Evolutionary conservation across 2,113 vertebrate genomes (phyloP).

Genomic region (Eidolon helvum): DNA sequence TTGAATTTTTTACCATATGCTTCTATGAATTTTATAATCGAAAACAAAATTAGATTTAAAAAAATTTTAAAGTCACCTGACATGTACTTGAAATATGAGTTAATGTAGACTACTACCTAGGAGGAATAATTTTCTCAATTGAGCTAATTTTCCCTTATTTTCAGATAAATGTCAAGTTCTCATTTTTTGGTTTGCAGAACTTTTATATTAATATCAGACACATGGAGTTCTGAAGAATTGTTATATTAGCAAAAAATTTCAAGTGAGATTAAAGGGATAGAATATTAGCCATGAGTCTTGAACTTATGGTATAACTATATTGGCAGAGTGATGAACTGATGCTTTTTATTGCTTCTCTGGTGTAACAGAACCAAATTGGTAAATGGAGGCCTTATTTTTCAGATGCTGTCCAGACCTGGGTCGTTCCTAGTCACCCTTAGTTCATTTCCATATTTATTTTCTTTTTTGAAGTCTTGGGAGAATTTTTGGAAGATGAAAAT

Average conservation of each 20-base stretch:
- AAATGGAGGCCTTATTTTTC: not conserved
- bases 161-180: not conserved
- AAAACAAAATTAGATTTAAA: not conserved
- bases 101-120: not conserved
- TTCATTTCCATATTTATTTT: not conserved
- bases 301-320: not conserved
- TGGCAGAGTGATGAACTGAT: not conserved
- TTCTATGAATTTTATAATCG: conserved; percentile 18
- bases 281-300: not conserved
- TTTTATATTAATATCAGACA: not conserved
- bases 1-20: not conserved
- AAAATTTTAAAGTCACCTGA: not conserved
- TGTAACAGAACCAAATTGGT: not conserved
- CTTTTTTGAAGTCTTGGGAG: not conserved
- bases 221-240: not conserved
- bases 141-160: conserved; percentile 14
- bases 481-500: conserved; percentile 28
- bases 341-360: not conserved
- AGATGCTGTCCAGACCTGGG: not conserved
- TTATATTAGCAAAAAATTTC: not conserved
- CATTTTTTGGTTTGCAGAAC: not conserved
- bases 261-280: not conserved
- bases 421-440: not conserved
- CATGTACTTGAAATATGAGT: not conserved
- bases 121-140: conserved; percentile 1